These are phyloP conservation scores for Siniperca scherzeri DNA, from an alignment of 2,797 vertebrate species.

Conservation along the genomic window DNA sequence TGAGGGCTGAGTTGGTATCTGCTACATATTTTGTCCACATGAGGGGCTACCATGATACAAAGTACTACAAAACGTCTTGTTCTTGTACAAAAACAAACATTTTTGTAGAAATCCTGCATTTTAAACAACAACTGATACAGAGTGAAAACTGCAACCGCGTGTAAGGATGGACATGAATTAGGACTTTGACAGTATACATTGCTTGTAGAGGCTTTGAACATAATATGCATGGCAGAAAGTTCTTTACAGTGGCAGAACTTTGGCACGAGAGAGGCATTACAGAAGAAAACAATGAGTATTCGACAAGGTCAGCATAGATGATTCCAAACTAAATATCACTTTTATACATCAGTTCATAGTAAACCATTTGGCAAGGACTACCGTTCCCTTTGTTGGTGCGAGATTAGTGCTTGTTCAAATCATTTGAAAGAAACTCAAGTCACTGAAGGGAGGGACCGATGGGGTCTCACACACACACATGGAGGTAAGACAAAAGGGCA, in stretches of 20 bases:
- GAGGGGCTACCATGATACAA: slow-evolving; percentile 85
- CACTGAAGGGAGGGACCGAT: slow-evolving; percentile 57
- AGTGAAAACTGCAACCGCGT: slow-evolving; percentile 69
- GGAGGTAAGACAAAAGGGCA: slow-evolving; percentile 78
- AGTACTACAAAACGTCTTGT: slow-evolving; percentile 88
- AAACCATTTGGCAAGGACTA: slow-evolving; percentile 73
- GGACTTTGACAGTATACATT: slow-evolving; percentile 67
- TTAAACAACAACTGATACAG: slow-evolving; percentile 79
- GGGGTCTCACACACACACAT: slow-evolving; percentile 68
- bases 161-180: slow-evolving; percentile 44
- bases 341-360: slow-evolving; percentile 72
- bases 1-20: slow-evolving; percentile 75
- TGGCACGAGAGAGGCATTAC: slow-evolving; percentile 81
- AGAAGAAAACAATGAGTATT: slow-evolving; percentile 74
- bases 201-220: slow-evolving; percentile 69
- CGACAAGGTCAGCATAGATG: slow-evolving; percentile 70
- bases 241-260: slow-evolving; percentile 81
- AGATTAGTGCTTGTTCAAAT: slow-evolving; percentile 66
- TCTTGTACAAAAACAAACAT: slow-evolving; percentile 87
- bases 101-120: slow-evolving; percentile 86
- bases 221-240: slow-evolving; percentile 73
- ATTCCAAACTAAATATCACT: slow-evolving; percentile 71
- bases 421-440: slow-evolving; percentile 64
- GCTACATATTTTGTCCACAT: slow-evolving; percentile 82
- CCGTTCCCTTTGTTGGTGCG: slow-evolving; percentile 53